Evolutionary conservation across 2,113 vertebrate genomes (phyloP).

Genomic region (Phalacrocorax pelagicus): DNA sequence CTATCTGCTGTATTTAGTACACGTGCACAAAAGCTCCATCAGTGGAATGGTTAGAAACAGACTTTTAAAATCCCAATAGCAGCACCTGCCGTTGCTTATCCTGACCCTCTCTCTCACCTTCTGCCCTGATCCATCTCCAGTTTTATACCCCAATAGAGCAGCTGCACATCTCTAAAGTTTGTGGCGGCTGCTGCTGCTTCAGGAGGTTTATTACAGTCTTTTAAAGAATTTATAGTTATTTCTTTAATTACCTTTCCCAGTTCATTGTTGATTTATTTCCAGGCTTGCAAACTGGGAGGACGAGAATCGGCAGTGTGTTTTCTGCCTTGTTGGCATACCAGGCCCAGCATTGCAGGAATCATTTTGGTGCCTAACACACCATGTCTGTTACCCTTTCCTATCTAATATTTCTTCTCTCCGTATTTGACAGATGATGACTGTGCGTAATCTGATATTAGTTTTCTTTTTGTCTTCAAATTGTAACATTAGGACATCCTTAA

Average conservation of each 20-base stretch:
- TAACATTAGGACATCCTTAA: not conserved
- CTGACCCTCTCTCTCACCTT: not conserved
- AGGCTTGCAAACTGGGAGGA: not conserved
- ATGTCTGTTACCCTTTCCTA: not conserved
- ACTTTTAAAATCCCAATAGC: not conserved
- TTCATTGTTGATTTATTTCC: constrained; percentile 3
- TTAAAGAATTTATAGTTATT: not conserved
- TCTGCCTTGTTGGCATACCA: not conserved
- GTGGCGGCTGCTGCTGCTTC: not conserved
- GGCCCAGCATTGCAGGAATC: not conserved
- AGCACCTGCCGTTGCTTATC: not conserved
- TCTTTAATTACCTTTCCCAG: not conserved
- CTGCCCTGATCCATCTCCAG: not conserved
- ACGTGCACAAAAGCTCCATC: not conserved
- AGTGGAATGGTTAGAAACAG: not conserved
- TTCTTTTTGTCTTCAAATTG: not conserved
- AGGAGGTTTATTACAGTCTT: not conserved
- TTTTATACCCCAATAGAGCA: not conserved
- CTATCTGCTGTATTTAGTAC: not conserved
- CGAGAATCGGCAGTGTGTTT: not conserved
- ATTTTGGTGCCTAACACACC: not conserved
- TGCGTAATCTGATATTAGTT: not conserved
- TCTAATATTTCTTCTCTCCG: not conserved
- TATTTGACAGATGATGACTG: not conserved
- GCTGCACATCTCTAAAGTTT: not conserved